Evolutionary conservation across 2,888 invertebrate genomes (phyloP).

Genomic region (Odontocerum albicorne): DNA sequence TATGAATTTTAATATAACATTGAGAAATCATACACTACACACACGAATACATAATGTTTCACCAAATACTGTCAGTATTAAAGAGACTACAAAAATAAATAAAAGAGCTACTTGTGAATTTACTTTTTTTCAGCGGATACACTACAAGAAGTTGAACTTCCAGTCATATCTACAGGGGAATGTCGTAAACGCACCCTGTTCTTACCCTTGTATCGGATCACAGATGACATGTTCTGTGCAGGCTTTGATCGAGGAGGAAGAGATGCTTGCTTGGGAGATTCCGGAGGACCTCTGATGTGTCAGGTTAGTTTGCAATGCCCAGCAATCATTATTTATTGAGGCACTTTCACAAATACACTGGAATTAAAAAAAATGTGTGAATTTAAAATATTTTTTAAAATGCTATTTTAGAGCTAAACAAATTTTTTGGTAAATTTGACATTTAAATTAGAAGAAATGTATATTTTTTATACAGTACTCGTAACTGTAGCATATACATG

Average conservation of each 20-base stretch:
- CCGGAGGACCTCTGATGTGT: conserved; percentile 79
- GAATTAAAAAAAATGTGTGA: too few species aligned
- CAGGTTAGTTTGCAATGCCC: conserved; percentile 51
- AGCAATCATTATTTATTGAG: too few species aligned
- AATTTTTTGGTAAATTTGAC: too few species aligned
- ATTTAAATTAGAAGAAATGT: too few species aligned
- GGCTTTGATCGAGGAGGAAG: conserved; percentile 77
- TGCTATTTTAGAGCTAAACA: too few species aligned
- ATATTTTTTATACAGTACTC: too few species aligned
- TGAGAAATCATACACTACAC: too few species aligned
- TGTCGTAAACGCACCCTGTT: conserved; percentile 74
- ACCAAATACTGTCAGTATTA: not conserved
- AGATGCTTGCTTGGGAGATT: conserved; percentile 80
- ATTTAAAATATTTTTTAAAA: too few species aligned
- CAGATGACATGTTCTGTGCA: conserved; percentile 82
- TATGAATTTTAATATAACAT: too few species aligned
- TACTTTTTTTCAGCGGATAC: conserved; percentile 66
- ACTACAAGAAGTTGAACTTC: conserved; percentile 78
- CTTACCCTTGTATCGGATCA: conserved; percentile 73
- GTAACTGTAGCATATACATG: too few species aligned
- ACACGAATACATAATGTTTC: not conserved
- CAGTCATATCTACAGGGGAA: conserved; percentile 75
- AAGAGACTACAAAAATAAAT: too few species aligned
- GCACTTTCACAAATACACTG: too few species aligned
- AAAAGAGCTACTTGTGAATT: not conserved